A percentile compares a stretch with the other conserved stretches of the same genome.
These are phyloP conservation scores for Drosophila austrosaltans DNA, from an alignment of 2,888 invertebrate species.

Conservation along the genomic window DNA sequence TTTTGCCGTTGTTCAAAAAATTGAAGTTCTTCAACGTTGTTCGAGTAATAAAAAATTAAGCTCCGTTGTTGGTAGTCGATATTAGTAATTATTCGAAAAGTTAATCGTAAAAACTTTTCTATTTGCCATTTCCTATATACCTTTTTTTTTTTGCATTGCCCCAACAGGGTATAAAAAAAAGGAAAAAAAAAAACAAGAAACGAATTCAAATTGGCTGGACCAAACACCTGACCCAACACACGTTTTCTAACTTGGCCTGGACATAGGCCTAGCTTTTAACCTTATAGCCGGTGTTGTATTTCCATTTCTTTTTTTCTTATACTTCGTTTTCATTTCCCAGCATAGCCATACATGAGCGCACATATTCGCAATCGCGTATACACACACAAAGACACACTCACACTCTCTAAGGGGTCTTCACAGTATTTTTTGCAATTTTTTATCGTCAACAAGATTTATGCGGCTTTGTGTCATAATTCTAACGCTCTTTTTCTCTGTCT, in stretches of 20 bases:
- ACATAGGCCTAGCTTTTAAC: conserved; percentile 44
- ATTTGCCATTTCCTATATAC: not conserved
- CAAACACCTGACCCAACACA: conserved; percentile 38
- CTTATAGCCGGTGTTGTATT: conserved; percentile 24
- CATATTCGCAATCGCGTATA: not conserved
- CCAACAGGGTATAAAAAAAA: not conserved
- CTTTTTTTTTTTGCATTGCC: not conserved
- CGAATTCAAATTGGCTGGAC: conserved; percentile 40
- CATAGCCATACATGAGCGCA: too few relatives aligned
- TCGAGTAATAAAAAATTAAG: too few relatives aligned
- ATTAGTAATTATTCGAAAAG: too few relatives aligned
- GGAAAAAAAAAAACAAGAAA: conserved; percentile 16
- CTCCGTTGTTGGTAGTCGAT: too few relatives aligned
- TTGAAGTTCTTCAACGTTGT: too few relatives aligned
- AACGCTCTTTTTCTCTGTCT: conserved; percentile 39
- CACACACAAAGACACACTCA: not conserved
- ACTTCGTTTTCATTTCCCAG: too few relatives aligned
- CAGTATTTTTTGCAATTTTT: conserved; percentile 57
- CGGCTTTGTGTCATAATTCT: conserved; percentile 69
- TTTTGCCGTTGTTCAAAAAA: too few relatives aligned
- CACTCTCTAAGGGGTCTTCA: conserved; percentile 8
- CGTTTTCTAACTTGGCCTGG: conserved; percentile 22
- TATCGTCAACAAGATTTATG: conserved; percentile 74
- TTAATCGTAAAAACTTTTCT: too few relatives aligned
- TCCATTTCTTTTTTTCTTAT: not conserved